A percentile compares a stretch with the other conserved stretches of the same genome.
Evolutionary conservation across 1,140 invertebrate genomes (phyloP).

Genomic region (Drusus annulatus): DNA sequence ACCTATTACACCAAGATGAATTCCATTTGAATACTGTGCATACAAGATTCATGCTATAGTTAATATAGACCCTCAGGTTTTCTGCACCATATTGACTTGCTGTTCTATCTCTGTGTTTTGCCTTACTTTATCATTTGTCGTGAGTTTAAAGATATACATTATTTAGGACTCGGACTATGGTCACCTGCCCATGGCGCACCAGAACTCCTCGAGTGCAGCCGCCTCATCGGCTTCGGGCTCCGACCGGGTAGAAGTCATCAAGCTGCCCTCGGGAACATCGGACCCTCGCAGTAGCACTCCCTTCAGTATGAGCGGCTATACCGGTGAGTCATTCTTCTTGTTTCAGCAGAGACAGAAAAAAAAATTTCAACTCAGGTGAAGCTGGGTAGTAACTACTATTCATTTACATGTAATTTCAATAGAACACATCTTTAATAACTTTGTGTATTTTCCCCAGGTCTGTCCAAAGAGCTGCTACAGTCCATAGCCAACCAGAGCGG

Average conservation of each 20-base stretch:
- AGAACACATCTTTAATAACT: no score
- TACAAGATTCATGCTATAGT: no score
- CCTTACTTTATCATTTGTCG: no score
- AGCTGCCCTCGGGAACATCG: constrained; percentile 76
- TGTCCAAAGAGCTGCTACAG: constrained; percentile 69
- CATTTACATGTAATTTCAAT: no score
- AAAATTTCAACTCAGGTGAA: no score
- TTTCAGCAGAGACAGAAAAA: no score
- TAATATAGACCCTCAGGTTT: no score
- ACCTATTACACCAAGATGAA: no score
- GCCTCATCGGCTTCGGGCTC: constrained; percentile 60
- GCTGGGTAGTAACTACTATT: no score
- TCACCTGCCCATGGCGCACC: constrained; percentile 53
- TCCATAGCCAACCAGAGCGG: constrained; percentile 71
- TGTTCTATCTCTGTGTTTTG: no score
- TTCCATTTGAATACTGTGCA: no score
- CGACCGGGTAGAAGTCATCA: constrained; percentile 85
- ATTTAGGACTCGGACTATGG: constrained; percentile 51
- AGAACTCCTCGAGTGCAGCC: constrained; percentile 39
- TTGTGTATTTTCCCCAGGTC: constrained; percentile 60
- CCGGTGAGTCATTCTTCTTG: constrained; percentile 60
- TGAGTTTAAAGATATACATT: neutral
- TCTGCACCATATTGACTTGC: no score
- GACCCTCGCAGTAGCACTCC: constrained; percentile 64
- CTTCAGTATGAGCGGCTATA: constrained; percentile 67